Evolutionary conservation across 2,113 vertebrate genomes (phyloP).

Genomic region (Paedocypris sp.): DNA sequence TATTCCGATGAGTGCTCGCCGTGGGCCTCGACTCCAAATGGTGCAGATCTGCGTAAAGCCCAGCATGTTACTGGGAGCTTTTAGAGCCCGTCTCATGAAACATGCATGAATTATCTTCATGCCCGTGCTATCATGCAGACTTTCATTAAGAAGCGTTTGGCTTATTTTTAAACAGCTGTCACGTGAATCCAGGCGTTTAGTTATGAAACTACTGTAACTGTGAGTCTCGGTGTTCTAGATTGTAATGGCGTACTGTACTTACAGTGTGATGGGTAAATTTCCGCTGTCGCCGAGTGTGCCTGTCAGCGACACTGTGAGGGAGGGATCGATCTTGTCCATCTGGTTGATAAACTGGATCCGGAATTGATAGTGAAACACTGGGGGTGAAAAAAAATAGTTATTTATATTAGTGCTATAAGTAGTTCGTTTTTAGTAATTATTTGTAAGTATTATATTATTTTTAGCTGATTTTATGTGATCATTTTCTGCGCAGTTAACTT

Average conservation of each 20-base stretch:
- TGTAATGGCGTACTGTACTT: conserved; percentile 36
- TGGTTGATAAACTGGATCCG: conserved; percentile 78
- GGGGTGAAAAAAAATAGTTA: not conserved
- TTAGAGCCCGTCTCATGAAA: not conserved
- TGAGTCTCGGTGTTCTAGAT: no score
- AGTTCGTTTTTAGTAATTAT: no score
- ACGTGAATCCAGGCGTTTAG: not conserved
- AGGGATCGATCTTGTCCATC: conserved; percentile 55
- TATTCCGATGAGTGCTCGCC: conserved; percentile 1
- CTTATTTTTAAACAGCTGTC: not conserved
- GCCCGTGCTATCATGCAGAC: not conserved
- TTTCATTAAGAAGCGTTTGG: not conserved
- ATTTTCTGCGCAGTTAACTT: no score
- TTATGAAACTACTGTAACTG: not conserved
- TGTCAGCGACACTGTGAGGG: conserved; percentile 66
- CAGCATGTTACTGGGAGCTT: conserved; percentile 1
- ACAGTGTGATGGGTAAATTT: conserved; percentile 68
- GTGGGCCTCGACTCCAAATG: conserved; percentile 1
- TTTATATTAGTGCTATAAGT: not conserved
- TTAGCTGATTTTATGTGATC: no score
- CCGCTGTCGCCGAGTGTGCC: conserved; percentile 73
- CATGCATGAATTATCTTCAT: not conserved
- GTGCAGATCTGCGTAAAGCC: not conserved
- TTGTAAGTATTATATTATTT: no score
- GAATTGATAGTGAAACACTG: conserved; percentile 89